phyloP scores from a whole-genome alignment of 2,888 invertebrate species.

The Dynastes tityus region DNA sequence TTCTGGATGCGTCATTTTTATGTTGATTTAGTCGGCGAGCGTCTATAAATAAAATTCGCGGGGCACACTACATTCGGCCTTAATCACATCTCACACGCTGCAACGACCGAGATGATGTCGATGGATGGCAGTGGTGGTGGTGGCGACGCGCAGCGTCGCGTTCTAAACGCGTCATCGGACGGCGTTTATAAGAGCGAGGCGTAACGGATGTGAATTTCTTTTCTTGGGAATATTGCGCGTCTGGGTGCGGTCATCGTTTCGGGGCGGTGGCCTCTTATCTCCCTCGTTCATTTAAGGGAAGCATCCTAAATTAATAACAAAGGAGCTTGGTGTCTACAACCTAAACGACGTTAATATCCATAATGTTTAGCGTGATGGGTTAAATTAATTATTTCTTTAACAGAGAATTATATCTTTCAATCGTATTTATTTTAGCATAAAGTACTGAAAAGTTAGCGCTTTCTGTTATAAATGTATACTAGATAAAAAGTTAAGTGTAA shows the following conservation, averaged over 20 bases:
- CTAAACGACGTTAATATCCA: background rate
- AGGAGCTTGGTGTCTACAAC: background rate
- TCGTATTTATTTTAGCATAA: no score
- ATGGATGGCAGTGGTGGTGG: background rate
- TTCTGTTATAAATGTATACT: no score
- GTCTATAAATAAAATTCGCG: slow-evolving; percentile 43
- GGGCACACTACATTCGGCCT: slow-evolving; percentile 42
- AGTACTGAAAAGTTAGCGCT: no score
- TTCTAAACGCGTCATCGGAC: slow-evolving; percentile 17
- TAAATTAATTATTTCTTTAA: no score
- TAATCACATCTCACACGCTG: slow-evolving; percentile 36
- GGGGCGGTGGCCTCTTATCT: slow-evolving; percentile 24
- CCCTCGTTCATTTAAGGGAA: background rate
- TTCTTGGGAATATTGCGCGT: background rate
- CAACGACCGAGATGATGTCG: slow-evolving; percentile 20
- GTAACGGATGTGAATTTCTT: slow-evolving; percentile 20
- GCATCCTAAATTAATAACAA: slow-evolving; percentile 18
- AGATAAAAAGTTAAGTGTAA: no score
- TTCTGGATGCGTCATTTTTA: slow-evolving; percentile 38
- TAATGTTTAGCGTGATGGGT: background rate
- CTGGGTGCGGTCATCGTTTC: slow-evolving; percentile 34
- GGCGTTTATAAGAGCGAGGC: background rate
- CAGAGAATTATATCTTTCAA: no score
- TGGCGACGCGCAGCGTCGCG: background rate
- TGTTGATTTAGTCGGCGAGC: slow-evolving; percentile 41